Base-by-base conservation (phyloP, 2,797 vertebrate genomes). In the Erpetoichthys calabaricus region DNA sequence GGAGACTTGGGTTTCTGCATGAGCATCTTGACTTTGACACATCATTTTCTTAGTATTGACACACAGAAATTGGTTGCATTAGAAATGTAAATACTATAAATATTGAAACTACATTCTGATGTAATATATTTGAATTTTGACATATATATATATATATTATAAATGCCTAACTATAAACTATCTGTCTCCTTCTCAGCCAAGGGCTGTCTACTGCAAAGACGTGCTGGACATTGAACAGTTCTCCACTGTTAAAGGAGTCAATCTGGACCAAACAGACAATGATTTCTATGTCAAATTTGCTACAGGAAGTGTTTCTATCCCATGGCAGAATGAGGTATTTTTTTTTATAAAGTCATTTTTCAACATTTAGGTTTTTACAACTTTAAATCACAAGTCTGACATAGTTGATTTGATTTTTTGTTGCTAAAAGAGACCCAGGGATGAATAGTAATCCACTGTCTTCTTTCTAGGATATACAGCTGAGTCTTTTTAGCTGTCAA, bases 191-290 rank as follows among this genome's bases (percentile, higher is more conserved):
- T 45, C 42, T 0, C 58, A 91, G 90, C 88, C 88, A 50, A 77
- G 80, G 60, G 81, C 72, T 0, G 88, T 91, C 51, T 92, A 92
- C 74, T 92, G 89, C 71, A 86, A 76, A 8, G 87, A 91, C 2
- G 80, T 92, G 42, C 72, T 86, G 67, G 88, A 92, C 69, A 89
- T 92, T 0, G 90, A 92, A 0, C 88, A 91, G 70, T 92, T 92
- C 64, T 87, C 84, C 0, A 65, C 82, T 0, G 78, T 91, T 45
- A 89, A 77, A 57, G 89, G 89, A 0, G 82, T 91, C 53, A 76
- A 64, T 55, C 67, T 91, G 61, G 78, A 85, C 67, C 69, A 74
- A 43, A 63, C 41, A 0, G 89, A 92, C 68, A 47, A 45, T 1
- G 53, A 82, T 53, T 91, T 92, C 77, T 88, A 91, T 45, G 54